Conservation (phyloP, 2,888 invertebrate species). For the Dolichopus griseipennis region DNA sequence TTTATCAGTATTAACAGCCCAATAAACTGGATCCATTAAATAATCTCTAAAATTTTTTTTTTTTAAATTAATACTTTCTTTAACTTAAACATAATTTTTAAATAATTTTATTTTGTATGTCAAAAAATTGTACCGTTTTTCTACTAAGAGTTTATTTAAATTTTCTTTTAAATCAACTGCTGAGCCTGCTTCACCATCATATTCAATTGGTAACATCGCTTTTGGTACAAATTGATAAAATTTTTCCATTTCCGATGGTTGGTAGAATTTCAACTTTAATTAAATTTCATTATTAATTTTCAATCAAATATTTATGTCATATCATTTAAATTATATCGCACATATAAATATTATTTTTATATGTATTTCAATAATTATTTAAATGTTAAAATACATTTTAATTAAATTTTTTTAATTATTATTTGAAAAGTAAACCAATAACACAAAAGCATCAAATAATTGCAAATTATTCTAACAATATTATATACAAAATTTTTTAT, state of each 20-base stretch:
- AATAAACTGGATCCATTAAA: constrained; percentile 49
- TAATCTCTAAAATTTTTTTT: constrained; percentile 43
- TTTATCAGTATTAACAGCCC: constrained; percentile 49
- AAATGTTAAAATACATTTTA: no score
- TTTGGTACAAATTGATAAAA: constrained; percentile 52
- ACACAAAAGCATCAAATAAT: no score
- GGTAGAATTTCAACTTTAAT: constrained; percentile 53
- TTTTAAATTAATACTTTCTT: neutral
- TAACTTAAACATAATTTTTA: neutral
- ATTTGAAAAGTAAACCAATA: no score
- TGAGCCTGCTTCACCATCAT: constrained; percentile 32
- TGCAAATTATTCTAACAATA: no score
- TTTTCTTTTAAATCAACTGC: constrained; percentile 47
- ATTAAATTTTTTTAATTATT: no score
- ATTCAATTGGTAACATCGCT: constrained; percentile 31
- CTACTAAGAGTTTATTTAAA: constrained; percentile 50
- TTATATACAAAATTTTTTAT: no score
- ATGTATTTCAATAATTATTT: no score
- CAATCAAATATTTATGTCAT: no score
- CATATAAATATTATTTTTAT: no score
- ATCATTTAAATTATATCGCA: no score
- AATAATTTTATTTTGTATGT: neutral
- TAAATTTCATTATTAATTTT: no score
- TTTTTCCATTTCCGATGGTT: constrained; percentile 53
- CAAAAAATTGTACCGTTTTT: constrained; percentile 44